These are phyloP conservation scores for Huso huso DNA, from an alignment of 2,797 vertebrate genomes.

Conservation along the genomic window DNA sequence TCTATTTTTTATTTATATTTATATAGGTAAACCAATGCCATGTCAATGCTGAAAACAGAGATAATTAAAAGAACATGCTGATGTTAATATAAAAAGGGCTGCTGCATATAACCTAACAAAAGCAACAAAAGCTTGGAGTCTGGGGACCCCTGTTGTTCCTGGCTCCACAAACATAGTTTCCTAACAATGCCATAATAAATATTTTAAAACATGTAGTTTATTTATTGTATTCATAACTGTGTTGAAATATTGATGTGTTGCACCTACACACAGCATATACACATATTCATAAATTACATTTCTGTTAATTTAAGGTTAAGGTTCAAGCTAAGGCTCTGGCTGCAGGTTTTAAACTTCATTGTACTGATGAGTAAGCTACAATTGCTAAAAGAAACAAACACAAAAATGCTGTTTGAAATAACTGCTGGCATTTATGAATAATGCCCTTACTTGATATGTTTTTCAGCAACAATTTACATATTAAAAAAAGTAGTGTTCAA, in stretches of 20 bases:
- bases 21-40: not conserved
- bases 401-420: too few relatives aligned
- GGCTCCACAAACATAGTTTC: slow-evolving; percentile 20
- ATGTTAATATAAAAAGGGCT: slow-evolving; percentile 1
- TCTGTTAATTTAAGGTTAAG: too few relatives aligned
- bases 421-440: too few relatives aligned
- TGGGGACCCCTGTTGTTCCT: slow-evolving; percentile 14
- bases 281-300: too few relatives aligned
- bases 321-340: too few relatives aligned
- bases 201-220: slow-evolving; percentile 27
- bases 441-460: too few relatives aligned
- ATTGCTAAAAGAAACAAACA: too few relatives aligned
- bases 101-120: slow-evolving; percentile 1
- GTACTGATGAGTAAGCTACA: too few relatives aligned
- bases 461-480: too few relatives aligned
- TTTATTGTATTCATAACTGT: slow-evolving; percentile 13
- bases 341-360: too few relatives aligned
- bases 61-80: slow-evolving; percentile 3
- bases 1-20: slow-evolving; percentile 39
- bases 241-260: slow-evolving; percentile 1
- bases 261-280: not conserved
- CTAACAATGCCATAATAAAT: slow-evolving; percentile 28
- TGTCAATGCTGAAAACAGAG: not conserved
- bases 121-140: not conserved
- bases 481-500: too few relatives aligned